A percentile compares a stretch with the other conserved stretches of the same genome.
Evolutionary conservation across 1,140 invertebrate species (phyloP).

Genomic region (Polyergus mexicanus): DNA sequence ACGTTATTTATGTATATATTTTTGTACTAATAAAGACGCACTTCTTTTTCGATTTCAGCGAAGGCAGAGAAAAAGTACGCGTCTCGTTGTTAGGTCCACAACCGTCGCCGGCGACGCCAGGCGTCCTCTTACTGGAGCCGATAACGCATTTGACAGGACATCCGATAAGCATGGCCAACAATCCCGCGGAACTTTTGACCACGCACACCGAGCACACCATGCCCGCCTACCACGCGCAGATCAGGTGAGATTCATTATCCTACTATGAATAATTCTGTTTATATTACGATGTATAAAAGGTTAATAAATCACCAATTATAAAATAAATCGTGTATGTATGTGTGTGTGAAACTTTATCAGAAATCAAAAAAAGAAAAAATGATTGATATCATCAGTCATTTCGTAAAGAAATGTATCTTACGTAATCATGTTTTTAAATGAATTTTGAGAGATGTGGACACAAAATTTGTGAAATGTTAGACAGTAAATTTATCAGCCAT

Average conservation of each 20-base stretch:
- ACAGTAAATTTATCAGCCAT: background rate
- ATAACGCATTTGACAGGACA: slow-evolving; percentile 76
- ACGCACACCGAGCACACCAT: slow-evolving; percentile 85
- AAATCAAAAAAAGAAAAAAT: background rate
- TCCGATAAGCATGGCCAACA: slow-evolving; percentile 79
- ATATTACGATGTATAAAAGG: background rate
- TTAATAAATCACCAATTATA: background rate
- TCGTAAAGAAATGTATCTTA: background rate
- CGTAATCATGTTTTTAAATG: background rate
- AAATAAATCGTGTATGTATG: background rate
- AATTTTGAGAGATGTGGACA: background rate
- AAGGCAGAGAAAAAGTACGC: slow-evolving; percentile 85
- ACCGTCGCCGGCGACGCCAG: slow-evolving; percentile 84
- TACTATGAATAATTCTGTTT: background rate
- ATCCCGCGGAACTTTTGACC: slow-evolving; percentile 83
- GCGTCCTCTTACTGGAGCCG: slow-evolving; percentile 84
- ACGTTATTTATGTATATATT: background rate
- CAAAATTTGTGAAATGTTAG: background rate
- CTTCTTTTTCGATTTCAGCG: slow-evolving; percentile 77
- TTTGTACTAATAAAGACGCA: background rate
- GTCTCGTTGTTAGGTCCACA: slow-evolving; percentile 84
- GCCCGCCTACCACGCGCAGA: slow-evolving; percentile 84
- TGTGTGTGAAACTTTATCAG: background rate
- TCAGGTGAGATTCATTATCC: slow-evolving; percentile 76
- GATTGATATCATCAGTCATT: background rate